Evolutionary conservation across 2,113 vertebrate species (phyloP).

Genomic region (Daphoenositta chrysoptera): DNA sequence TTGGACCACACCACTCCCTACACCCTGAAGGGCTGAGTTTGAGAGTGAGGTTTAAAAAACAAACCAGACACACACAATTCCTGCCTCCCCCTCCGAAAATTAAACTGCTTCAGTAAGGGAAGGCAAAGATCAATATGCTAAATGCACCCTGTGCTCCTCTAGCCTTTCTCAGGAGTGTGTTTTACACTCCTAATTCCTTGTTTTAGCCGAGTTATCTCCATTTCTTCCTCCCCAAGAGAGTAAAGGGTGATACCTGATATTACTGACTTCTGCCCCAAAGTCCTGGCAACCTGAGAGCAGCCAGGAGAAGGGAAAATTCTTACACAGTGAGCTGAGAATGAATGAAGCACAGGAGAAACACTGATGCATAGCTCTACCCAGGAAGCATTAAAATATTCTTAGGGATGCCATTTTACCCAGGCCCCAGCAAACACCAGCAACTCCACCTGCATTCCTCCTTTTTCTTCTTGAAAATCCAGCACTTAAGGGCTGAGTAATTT

Average conservation of each 20-base stretch:
- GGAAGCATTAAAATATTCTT: not conserved
- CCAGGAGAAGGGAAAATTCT: not conserved
- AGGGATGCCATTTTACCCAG: not conserved
- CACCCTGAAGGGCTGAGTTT: not conserved
- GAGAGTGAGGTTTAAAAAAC: not conserved
- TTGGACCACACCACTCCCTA: not conserved
- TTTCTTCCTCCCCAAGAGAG: not conserved
- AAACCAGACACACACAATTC: not conserved
- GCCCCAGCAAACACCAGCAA: not conserved
- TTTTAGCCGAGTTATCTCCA: not conserved
- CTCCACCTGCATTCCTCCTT: not conserved
- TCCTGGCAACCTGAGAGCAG: not conserved
- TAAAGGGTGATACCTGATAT: not conserved
- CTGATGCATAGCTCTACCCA: fast-evolving
- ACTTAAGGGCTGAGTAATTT: not conserved
- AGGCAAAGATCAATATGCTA: not conserved
- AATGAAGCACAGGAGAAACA: not conserved
- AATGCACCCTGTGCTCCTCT: fast-evolving
- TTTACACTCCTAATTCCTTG: not conserved
- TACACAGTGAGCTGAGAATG: not conserved
- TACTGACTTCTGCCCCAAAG: not conserved
- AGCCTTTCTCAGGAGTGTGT: not conserved
- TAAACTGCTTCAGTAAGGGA: not conserved
- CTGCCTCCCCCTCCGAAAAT: not conserved
- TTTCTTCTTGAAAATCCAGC: not conserved